Percentiles rank a stretch among this genome's conserved stretches.
Evolutionary conservation across 1,140 invertebrate genomes (phyloP).

Genomic region (Lerema accius): DNA sequence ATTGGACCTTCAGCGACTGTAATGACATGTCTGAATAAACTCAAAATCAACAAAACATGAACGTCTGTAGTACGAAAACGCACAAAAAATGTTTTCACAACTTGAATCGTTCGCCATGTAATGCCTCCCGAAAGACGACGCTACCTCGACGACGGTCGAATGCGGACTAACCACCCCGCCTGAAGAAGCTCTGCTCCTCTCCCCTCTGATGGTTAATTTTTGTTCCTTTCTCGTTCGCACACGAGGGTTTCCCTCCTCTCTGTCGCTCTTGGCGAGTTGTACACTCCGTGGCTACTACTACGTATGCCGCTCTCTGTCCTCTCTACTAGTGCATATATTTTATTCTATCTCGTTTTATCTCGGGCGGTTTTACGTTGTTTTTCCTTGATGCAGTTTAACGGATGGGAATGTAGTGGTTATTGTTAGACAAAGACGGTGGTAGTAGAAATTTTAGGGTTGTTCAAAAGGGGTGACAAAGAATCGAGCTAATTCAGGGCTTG

Average conservation of each 20-base stretch:
- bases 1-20: constrained; percentile 28
- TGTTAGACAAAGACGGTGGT: constrained; percentile 82
- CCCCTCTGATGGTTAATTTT: constrained; percentile 81
- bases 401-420: constrained; percentile 80
- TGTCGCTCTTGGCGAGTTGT: constrained; percentile 60
- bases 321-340: constrained; percentile 81
- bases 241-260: constrained; percentile 66
- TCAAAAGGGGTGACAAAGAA: constrained; percentile 82
- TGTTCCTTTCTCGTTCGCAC: constrained; percentile 63
- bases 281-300: constrained; percentile 71
- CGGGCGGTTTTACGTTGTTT: constrained; percentile 78
- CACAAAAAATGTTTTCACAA: constrained; percentile 72
- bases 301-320: constrained; percentile 76
- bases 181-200: constrained; percentile 78
- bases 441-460: constrained; percentile 81
- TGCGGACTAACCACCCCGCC: constrained; percentile 80
- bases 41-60: constrained; percentile 45
- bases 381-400: constrained; percentile 82
- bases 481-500: constrained; percentile 81
- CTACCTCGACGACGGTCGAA: constrained; percentile 71
- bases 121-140: constrained; percentile 51
- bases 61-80: constrained; percentile 49
- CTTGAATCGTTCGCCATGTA: constrained; percentile 63
- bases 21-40: constrained; percentile 28
- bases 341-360: constrained; percentile 82